phyloP scores from a whole-genome alignment of 2,888 invertebrate species.

The Cantharis lateralis region DNA sequence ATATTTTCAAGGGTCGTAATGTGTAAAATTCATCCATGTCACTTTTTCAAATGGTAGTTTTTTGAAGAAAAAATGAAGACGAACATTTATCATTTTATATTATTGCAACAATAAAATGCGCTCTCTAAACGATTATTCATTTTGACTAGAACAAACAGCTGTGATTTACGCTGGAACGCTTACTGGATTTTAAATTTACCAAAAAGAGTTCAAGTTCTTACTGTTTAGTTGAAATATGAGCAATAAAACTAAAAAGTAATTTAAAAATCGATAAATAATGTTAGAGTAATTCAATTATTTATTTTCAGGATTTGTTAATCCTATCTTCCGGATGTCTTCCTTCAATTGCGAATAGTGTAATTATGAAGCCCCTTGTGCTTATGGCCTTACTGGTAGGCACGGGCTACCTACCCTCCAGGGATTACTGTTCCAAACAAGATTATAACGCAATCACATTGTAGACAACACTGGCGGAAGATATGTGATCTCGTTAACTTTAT shows the following conservation, averaged over 20 bases:
- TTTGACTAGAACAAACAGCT: slow-evolving; percentile 52
- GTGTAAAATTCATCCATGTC: neutral
- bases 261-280: neutral
- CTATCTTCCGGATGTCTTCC: slow-evolving; percentile 51
- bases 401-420: slow-evolving; percentile 40
- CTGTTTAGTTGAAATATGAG: slow-evolving; percentile 10
- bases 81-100: slow-evolving; percentile 50
- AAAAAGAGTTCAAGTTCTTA: slow-evolving; percentile 26
- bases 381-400: slow-evolving; percentile 32
- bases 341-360: slow-evolving; percentile 38
- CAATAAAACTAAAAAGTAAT: neutral
- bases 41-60: neutral
- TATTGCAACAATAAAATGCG: slow-evolving; percentile 50
- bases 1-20: neutral
- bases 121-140: slow-evolving; percentile 49
- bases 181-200: slow-evolving; percentile 41
- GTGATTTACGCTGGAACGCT: slow-evolving; percentile 50
- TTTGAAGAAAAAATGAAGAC: neutral
- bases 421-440: slow-evolving; percentile 48
- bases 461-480: slow-evolving; percentile 24
- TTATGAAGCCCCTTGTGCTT: slow-evolving; percentile 31
- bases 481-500: slow-evolving; percentile 31
- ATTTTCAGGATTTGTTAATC: slow-evolving; percentile 54
- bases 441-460: slow-evolving; percentile 46
- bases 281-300: slow-evolving; percentile 50